A percentile compares a stretch with the other conserved stretches of the same genome.
Conservation (phyloP, 2,797 vertebrate genomes). For the Tokudaia muenninki region DNA sequence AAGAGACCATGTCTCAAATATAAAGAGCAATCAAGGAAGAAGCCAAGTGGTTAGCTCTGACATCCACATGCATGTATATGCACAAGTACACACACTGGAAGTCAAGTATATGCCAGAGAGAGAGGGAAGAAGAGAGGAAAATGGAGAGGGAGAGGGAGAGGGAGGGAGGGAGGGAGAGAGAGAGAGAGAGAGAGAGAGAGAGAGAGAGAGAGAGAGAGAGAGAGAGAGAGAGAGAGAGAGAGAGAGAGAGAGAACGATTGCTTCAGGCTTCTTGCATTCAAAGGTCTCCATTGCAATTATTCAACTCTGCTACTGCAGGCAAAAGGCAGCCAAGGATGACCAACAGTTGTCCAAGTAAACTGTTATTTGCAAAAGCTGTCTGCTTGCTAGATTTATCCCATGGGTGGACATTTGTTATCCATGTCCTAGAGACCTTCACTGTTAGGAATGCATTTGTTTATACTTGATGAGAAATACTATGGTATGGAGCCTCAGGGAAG, state of each 20-base stretch:
- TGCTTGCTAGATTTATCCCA: background rate
- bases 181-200: background rate
- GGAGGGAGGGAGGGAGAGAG: too few species aligned
- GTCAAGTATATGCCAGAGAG: background rate
- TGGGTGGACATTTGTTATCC: background rate
- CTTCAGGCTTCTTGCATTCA: background rate
- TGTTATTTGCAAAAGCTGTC: constrained; percentile 6
- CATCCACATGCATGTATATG: background rate
- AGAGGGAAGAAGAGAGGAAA: background rate
- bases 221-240: too few species aligned
- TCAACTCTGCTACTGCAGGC: background rate
- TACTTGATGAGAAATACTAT: background rate
- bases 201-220: background rate
- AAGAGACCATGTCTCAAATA: background rate
- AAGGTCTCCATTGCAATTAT: background rate
- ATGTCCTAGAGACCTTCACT: background rate
- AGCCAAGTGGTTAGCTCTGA: background rate
- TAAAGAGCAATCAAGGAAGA: background rate
- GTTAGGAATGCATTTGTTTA: background rate
- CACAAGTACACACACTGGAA: background rate
- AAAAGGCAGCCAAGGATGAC: background rate
- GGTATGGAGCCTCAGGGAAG: background rate
- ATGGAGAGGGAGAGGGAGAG: background rate
- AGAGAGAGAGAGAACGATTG: background rate
- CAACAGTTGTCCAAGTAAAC: background rate